Conservation (phyloP, 2,888 invertebrate genomes). For the Rhyacophila evoluta region DNA sequence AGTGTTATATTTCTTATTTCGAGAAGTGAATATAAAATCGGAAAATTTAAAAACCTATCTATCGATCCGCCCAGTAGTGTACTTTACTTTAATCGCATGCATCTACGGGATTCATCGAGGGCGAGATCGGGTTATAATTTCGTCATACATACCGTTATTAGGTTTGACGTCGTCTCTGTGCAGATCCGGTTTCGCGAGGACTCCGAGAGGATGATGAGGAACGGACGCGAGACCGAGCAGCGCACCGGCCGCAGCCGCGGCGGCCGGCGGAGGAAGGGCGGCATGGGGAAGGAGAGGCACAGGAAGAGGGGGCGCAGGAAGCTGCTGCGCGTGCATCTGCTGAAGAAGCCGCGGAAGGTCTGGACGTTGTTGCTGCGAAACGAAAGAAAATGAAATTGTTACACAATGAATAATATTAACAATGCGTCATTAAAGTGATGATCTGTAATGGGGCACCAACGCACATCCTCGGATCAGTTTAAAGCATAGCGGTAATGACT, state of each 20-base stretch:
- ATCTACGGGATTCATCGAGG: too few relatives aligned
- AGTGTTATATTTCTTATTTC: too few relatives aligned
- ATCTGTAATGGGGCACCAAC: too few relatives aligned
- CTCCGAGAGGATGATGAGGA: constrained; percentile 80
- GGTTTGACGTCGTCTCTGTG: constrained; percentile 77
- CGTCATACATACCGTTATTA: constrained; percentile 75
- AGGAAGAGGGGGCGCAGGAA: constrained; percentile 80
- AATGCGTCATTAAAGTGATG: too few relatives aligned
- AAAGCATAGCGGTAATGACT: too few relatives aligned
- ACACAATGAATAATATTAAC: too few relatives aligned
- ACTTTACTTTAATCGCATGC: too few relatives aligned
- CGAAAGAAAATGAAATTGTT: constrained; percentile 57
- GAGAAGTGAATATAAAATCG: too few relatives aligned
- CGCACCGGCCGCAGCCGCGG: constrained; percentile 69
- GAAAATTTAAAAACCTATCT: too few relatives aligned
- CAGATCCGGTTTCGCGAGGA: constrained; percentile 82
- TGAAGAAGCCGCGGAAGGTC: constrained; percentile 86
- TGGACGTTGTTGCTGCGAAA: constrained; percentile 85
- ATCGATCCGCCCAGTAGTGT: too few relatives aligned
- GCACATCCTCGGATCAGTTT: too few relatives aligned
- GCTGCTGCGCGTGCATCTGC: constrained; percentile 93
- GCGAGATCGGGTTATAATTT: too few relatives aligned
- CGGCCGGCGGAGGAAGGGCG: constrained; percentile 69
- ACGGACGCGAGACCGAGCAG: constrained; percentile 75
- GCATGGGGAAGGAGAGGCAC: constrained; percentile 71